phyloP scores from a whole-genome alignment of 2,888 invertebrate genomes.

The Limnephilus lunatus region DNA sequence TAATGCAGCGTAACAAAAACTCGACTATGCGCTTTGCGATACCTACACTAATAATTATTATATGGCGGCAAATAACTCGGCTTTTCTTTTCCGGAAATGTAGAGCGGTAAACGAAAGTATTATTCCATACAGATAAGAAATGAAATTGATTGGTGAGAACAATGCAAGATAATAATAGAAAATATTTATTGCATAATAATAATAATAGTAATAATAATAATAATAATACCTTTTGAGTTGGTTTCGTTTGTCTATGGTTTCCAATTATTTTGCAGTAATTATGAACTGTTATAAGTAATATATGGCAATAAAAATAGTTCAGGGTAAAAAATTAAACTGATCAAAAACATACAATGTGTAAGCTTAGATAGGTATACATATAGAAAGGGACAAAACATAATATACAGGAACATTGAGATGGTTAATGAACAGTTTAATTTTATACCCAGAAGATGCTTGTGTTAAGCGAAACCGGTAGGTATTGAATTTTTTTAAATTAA shows the following conservation, averaged over 20 bases:
- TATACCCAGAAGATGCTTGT: no score
- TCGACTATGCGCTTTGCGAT: neutral
- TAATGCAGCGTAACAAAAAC: neutral
- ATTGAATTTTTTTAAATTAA: no score
- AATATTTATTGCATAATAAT: neutral
- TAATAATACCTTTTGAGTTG: neutral
- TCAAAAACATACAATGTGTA: no score
- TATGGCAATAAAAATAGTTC: neutral
- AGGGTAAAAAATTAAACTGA: no score
- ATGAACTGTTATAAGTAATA: neutral
- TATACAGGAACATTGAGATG: no score
- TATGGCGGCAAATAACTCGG: neutral
- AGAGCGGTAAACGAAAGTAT: neutral
- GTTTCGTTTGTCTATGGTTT: neutral
- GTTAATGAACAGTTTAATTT: no score
- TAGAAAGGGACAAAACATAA: no score
- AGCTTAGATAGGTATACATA: no score
- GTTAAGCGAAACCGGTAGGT: no score
- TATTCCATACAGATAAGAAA: neutral
- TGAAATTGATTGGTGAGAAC: neutral
- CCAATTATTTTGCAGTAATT: neutral
- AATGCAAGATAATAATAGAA: neutral
- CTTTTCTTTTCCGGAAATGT: neutral
- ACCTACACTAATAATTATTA: neutral
- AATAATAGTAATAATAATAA: no score